phyloP scores from a whole-genome alignment of 1,140 invertebrate species.

The Potamilus streckersoni region DNA sequence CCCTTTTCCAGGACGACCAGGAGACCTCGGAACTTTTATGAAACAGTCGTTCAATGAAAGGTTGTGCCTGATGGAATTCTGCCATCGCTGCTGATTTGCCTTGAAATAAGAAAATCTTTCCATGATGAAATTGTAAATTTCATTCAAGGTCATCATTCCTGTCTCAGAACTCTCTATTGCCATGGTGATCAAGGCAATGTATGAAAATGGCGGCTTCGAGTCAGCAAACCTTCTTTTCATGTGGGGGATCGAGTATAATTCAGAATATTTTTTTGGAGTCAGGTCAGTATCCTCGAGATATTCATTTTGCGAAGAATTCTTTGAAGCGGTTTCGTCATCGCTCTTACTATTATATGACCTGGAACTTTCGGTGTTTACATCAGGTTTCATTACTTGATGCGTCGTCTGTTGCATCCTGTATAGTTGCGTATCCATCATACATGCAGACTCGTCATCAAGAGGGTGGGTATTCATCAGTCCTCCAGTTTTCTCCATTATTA shows the following conservation, averaged over 20 bases:
- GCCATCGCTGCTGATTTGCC: conserved; percentile 93
- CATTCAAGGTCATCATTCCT: conserved; percentile 67
- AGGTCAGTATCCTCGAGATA: conserved; percentile 9
- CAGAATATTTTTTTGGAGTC: conserved; percentile 33
- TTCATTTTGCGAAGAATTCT: conserved; percentile 5
- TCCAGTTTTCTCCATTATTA: conserved; percentile 9
- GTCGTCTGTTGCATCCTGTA: conserved; percentile 3
- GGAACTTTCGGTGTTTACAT: conserved; percentile 10
- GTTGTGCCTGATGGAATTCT: conserved; percentile 95
- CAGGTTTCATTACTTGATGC: conserved; percentile 5
- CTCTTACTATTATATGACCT: conserved; percentile 1
- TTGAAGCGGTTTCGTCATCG: neutral
- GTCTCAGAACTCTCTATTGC: conserved; percentile 62
- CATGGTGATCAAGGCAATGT: conserved; percentile 68
- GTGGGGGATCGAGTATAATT: conserved; percentile 61
- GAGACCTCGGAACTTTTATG: conserved; percentile 90
- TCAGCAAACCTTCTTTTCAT: conserved; percentile 62
- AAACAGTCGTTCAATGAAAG: conserved; percentile 96
- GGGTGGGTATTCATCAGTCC: conserved; percentile 15
- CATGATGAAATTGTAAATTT: conserved; percentile 65
- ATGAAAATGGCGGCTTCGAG: conserved; percentile 67
- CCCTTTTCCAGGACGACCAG: conserved; percentile 90
- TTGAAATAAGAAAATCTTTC: conserved; percentile 83
- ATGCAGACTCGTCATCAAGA: conserved; percentile 2
- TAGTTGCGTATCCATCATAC: neutral